Evolutionary conservation across 1,140 invertebrate genomes (phyloP), one percentile per base, ranked within the genome.

Genomic region (Babylonia areolata): DNA sequence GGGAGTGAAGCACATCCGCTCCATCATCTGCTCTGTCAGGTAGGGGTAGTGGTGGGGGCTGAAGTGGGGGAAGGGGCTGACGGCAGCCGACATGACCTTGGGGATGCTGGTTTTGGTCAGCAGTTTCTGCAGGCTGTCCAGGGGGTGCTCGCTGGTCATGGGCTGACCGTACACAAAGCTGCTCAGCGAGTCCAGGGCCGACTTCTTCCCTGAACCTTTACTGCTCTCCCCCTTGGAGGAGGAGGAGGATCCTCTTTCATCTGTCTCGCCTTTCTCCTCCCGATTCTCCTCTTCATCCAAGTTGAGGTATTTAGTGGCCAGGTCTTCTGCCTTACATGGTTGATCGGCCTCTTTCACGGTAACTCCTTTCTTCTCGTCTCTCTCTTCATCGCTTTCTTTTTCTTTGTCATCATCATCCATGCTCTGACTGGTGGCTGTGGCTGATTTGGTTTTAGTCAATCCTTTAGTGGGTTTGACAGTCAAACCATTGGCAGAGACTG

Each of bases 91-190:
- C 82, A 84, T 84, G 37, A 91, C 77, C 81, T 88, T 89, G 80
- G 90, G 96, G 69, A 96, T 97, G 94, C 98, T 97, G 89, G 97
- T 98, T 95, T 98, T 98, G 94, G 99, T 98, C 94, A 98, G 98
- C 23, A 99, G 96, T 93, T 98, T 98, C 92, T 99, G 98, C 73
- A 99, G 94, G 12, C 98, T 98, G 20, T 98, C 97, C 87, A 99
- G 94, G 31, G 98, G 98, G 88, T 95, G 93, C 88, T 94, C 93
- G 88, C 92, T 93, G 31, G 91, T 92, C 84, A 93, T 85, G 28
- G 92, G 89, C 86, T 93, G 92, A 28, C 92, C 91, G 83, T 93
- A 93, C 12, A 93, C 92, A 89, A 93, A 93, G 78, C 89, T 92
- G 87, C 92, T 93, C 17, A 93, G 85, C 71, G 91, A 93, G 85